These are phyloP conservation scores for Valencia hispanica DNA, from an alignment of 2,797 vertebrate species.

Conservation along the genomic window DNA sequence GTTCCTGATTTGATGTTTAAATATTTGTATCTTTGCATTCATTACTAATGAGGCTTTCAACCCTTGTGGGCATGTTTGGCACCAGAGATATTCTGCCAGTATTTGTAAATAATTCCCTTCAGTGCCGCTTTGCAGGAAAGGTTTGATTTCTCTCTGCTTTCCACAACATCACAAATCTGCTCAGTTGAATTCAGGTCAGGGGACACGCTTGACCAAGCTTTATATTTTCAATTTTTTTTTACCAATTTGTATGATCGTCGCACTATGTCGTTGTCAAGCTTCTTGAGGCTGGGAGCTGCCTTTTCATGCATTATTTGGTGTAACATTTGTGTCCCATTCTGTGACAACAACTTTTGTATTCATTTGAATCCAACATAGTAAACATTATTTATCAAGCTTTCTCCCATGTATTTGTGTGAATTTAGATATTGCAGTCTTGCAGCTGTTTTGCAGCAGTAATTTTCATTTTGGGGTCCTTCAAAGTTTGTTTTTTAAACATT, in stretches of 20 bases:
- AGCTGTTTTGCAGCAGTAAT: not conserved
- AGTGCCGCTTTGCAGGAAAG: constrained; percentile 4
- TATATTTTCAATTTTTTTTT: not conserved
- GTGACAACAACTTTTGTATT: not conserved
- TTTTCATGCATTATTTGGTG: constrained; percentile 2
- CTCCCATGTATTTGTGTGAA: not conserved
- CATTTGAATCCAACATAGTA: not conserved
- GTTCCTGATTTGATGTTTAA: not conserved
- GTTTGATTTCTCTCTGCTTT: constrained; percentile 6
- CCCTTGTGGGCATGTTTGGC: not conserved
- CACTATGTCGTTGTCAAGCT: not conserved
- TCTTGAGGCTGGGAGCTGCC: not conserved
- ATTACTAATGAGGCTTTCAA: not conserved
- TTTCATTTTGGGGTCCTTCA: not conserved
- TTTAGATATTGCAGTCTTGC: not conserved
- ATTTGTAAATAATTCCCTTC: constrained; percentile 17
- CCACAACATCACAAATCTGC: constrained; percentile 10
- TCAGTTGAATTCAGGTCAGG: constrained; percentile 4
- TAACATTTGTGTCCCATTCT: not conserved
- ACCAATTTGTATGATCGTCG: not conserved
- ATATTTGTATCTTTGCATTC: constrained; percentile 8
- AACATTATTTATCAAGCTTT: not conserved
- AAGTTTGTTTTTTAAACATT: not conserved
- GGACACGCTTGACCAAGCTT: not conserved
- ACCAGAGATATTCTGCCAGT: constrained; percentile 8